Evolutionary conservation across 2,888 invertebrate species (phyloP).

Genomic region (Dicycla oo): DNA sequence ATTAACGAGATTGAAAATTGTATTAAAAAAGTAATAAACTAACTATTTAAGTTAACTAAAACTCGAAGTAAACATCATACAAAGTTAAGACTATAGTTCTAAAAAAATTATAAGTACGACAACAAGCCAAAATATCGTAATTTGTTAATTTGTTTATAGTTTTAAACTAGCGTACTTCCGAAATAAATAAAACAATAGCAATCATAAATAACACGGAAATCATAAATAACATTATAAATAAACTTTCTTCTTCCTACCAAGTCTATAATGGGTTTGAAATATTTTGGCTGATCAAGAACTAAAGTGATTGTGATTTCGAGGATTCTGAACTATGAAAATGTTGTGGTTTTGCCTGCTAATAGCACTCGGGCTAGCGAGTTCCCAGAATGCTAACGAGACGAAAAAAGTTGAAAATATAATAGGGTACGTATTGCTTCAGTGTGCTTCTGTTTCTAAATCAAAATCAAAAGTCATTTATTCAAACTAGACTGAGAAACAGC

Average conservation of each 20-base stretch:
- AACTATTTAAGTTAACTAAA: neutral
- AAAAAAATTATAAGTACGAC: neutral
- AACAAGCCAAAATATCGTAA: neutral
- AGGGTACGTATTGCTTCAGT: slow-evolving; percentile 46
- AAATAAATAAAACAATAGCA: neutral
- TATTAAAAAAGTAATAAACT: neutral
- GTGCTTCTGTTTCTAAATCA: no score
- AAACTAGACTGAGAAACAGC: no score
- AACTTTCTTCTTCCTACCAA: slow-evolving; percentile 16
- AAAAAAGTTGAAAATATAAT: slow-evolving; percentile 30
- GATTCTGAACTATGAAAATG: slow-evolving; percentile 59
- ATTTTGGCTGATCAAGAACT: slow-evolving; percentile 34
- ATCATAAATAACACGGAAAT: no score
- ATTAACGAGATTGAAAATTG: slow-evolving; percentile 1
- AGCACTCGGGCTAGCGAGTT: slow-evolving; percentile 51
- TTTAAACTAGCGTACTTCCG: neutral
- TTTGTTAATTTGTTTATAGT: neutral
- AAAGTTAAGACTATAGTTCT: no score
- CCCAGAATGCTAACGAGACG: slow-evolving; percentile 49
- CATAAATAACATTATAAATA: slow-evolving; percentile 8
- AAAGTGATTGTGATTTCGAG: slow-evolving; percentile 34
- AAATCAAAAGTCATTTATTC: no score
- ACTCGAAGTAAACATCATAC: neutral
- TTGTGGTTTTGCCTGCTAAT: slow-evolving; percentile 60
- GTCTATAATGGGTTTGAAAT: slow-evolving; percentile 23